Percentiles rank a stretch among this genome's conserved stretches.
These are phyloP conservation scores for Cervus canadensis DNA, from an alignment of 2,113 vertebrate species.

Conservation along the genomic window DNA sequence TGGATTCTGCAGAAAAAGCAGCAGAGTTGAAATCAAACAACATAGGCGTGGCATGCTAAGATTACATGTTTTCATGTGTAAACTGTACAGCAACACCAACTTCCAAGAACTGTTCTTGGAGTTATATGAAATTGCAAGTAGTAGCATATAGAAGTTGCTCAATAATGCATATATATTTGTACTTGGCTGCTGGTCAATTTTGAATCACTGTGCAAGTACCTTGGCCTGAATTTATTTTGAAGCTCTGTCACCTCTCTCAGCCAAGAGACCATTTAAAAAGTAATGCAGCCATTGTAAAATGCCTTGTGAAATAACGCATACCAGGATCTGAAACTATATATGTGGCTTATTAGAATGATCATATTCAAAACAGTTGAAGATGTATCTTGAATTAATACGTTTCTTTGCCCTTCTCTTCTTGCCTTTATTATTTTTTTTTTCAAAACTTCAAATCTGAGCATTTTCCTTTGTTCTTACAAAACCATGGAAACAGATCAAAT, in stretches of 20 bases:
- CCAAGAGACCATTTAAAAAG: slow-evolving; percentile 19
- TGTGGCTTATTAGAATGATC: background rate
- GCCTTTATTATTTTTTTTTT: slow-evolving; percentile 37
- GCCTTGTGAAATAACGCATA: background rate
- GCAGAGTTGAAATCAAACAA: background rate
- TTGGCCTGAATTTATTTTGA: background rate
- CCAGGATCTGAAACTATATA: background rate
- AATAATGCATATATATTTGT: background rate
- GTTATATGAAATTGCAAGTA: background rate
- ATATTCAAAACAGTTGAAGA: slow-evolving; percentile 7
- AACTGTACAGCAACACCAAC: background rate
- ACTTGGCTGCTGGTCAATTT: background rate
- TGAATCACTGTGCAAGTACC: background rate
- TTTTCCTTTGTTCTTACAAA: slow-evolving; percentile 58
- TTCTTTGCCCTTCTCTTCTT: background rate
- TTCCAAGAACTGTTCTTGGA: background rate
- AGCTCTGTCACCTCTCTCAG: background rate
- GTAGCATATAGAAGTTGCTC: background rate
- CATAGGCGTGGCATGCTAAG: background rate
- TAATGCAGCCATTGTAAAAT: background rate
- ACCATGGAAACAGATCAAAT: slow-evolving; percentile 46
- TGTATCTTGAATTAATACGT: slow-evolving; percentile 30
- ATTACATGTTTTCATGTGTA: background rate
- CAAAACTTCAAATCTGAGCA: slow-evolving; percentile 47
- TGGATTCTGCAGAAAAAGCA: background rate